phyloP scores from a whole-genome alignment of 2,888 invertebrate species.

The Eristalinus sepulchralis region DNA sequence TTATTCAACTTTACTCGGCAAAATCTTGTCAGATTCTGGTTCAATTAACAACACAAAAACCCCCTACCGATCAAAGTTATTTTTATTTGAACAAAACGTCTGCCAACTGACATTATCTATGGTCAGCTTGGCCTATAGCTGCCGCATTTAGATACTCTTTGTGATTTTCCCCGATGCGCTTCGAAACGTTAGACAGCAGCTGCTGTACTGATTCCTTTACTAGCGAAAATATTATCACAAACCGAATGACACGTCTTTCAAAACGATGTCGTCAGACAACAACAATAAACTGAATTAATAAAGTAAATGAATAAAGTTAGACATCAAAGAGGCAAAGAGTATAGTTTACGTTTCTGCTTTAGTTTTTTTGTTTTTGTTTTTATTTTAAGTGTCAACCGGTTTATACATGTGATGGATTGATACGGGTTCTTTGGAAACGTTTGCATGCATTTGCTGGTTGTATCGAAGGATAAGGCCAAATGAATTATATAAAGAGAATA shows the following conservation, averaged over 20 bases:
- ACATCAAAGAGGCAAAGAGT: constrained; percentile 10
- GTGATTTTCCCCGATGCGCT: constrained; percentile 16
- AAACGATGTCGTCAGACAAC: constrained; percentile 7
- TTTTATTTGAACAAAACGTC: constrained; percentile 64
- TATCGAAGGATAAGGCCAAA: constrained; percentile 18
- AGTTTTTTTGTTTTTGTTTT: background rate
- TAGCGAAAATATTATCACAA: constrained; percentile 52
- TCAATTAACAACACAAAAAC: background rate
- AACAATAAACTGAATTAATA: constrained; percentile 31
- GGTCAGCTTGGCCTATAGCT: constrained; percentile 23
- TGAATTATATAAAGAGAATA: background rate
- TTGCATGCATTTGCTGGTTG: background rate
- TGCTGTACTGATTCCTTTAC: constrained; percentile 42
- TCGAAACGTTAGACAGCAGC: constrained; percentile 46
- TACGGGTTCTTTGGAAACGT: constrained; percentile 22
- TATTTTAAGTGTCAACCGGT: constrained; percentile 25
- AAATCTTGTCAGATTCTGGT: constrained; percentile 8
- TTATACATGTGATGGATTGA: constrained; percentile 14
- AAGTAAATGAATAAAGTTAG: constrained; percentile 40
- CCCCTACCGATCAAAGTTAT: constrained; percentile 55
- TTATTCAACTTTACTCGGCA: background rate
- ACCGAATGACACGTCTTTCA: constrained; percentile 24
- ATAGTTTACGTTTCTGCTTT: background rate
- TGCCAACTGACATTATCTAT: constrained; percentile 67
- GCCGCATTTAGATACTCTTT: constrained; percentile 14